Evolutionary conservation across 2,113 vertebrate species (phyloP).

Genomic region (Terrapene triunguis): DNA sequence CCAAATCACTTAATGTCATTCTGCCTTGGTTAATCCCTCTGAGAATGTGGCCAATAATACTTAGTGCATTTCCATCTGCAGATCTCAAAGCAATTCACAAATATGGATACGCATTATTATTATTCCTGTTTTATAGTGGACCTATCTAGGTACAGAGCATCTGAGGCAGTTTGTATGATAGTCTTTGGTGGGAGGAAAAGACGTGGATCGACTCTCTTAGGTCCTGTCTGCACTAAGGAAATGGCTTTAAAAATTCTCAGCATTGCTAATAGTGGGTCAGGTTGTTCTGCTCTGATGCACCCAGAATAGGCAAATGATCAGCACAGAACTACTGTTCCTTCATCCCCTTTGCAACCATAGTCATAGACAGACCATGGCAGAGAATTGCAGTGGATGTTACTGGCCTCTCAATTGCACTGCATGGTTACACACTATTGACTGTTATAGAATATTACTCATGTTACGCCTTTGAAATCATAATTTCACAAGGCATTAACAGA

Average conservation of each 20-base stretch:
- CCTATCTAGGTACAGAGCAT: neutral
- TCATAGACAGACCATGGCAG: neutral
- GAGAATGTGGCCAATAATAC: neutral
- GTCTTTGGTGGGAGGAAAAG: neutral
- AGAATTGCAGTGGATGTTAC: neutral
- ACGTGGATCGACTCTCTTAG: fast-evolving
- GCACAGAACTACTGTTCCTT: neutral
- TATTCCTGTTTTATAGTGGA: neutral
- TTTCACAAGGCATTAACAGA: neutral
- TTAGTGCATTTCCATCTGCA: neutral
- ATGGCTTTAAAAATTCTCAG: neutral
- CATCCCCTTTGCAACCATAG: neutral
- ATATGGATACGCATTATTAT: neutral
- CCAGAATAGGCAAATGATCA: neutral
- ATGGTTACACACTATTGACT: neutral
- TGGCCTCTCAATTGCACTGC: neutral
- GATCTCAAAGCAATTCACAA: neutral
- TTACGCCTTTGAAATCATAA: neutral
- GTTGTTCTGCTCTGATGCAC: neutral
- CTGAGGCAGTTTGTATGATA: neutral
- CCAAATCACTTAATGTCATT: neutral
- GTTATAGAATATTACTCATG: neutral
- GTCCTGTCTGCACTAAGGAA: neutral
- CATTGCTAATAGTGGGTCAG: neutral
- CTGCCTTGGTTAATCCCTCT: neutral